Evolutionary conservation across 2,888 invertebrate genomes (phyloP).

Genomic region (Platerodrilus igneus): DNA sequence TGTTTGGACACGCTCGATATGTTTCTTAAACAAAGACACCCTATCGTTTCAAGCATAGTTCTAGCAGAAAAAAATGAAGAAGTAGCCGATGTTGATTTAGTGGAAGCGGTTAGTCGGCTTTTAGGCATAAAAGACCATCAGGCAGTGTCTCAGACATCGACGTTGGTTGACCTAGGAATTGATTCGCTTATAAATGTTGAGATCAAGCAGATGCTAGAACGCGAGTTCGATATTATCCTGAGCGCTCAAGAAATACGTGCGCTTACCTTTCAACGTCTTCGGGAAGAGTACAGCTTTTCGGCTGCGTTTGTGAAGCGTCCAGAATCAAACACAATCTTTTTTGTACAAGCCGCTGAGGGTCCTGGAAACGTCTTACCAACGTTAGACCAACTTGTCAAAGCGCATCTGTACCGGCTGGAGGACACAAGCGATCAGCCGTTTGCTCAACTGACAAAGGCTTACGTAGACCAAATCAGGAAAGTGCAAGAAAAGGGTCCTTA

Average conservation of each 20-base stretch:
- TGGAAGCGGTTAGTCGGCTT: slow-evolving; percentile 82
- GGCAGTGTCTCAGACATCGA: slow-evolving; percentile 69
- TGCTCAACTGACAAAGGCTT: slow-evolving; percentile 66
- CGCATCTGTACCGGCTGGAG: slow-evolving; percentile 84
- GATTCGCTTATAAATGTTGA: slow-evolving; percentile 98
- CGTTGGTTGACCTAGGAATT: slow-evolving; percentile 92
- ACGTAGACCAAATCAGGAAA: slow-evolving; percentile 66
- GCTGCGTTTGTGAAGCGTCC: no score
- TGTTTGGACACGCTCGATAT: slow-evolving; percentile 84
- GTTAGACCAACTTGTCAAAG: slow-evolving; percentile 67
- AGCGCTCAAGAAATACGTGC: slow-evolving; percentile 87
- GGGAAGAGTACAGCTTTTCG: no score
- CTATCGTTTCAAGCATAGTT: slow-evolving; percentile 78
- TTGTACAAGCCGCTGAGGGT: slow-evolving; percentile 87
- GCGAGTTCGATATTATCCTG: slow-evolving; percentile 85
- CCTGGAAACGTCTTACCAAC: slow-evolving; percentile 65
- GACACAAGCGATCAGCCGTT: slow-evolving; percentile 76
- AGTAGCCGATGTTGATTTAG: slow-evolving; percentile 59
- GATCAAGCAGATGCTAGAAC: slow-evolving; percentile 91
- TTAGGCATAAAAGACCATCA: slow-evolving; percentile 82
- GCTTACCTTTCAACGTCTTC: slow-evolving; percentile 72
- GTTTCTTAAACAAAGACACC: slow-evolving; percentile 84
- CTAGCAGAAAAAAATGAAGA: slow-evolving; percentile 72
- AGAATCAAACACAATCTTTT: slow-evolving; percentile 61
- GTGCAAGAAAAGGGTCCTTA: slow-evolving; percentile 81